These are phyloP conservation scores for Papilio machaon DNA, from an alignment of 1,140 invertebrate species.

Conservation along the genomic window DNA sequence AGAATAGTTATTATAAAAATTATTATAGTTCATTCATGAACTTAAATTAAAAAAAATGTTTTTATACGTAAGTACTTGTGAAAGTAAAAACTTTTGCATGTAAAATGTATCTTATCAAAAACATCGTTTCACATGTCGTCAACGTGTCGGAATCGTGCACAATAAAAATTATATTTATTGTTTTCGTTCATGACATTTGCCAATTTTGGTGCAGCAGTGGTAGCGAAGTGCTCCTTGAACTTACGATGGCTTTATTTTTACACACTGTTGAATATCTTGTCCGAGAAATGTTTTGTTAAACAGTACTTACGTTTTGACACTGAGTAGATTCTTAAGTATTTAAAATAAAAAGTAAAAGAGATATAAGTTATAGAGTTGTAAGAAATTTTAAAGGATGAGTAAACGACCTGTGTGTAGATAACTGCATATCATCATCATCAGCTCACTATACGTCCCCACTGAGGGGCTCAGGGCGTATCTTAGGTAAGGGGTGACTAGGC, in stretches of 20 bases:
- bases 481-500: too few relatives aligned
- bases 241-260: conserved; percentile 7
- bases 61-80: not conserved
- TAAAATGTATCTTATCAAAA: not conserved
- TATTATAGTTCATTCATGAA: not conserved
- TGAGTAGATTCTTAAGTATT: too few relatives aligned
- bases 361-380: too few relatives aligned
- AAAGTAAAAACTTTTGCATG: not conserved
- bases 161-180: conserved; percentile 1
- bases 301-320: too few relatives aligned
- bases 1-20: not conserved
- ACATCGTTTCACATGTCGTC: not conserved
- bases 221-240: not conserved
- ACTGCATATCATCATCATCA: too few relatives aligned
- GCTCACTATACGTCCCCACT: too few relatives aligned
- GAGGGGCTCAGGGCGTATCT: too few relatives aligned
- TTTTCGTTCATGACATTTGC: conserved; percentile 46
- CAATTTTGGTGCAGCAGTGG: conserved; percentile 38
- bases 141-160: conserved; percentile 7
- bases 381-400: not conserved
- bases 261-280: not conserved
- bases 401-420: too few relatives aligned
- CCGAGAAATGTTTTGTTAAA: not conserved
- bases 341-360: too few relatives aligned
- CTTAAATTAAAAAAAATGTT: not conserved